These are phyloP conservation scores for Flexamia atlantica DNA, from an alignment of 2,888 invertebrate species.

Conservation along the genomic window DNA sequence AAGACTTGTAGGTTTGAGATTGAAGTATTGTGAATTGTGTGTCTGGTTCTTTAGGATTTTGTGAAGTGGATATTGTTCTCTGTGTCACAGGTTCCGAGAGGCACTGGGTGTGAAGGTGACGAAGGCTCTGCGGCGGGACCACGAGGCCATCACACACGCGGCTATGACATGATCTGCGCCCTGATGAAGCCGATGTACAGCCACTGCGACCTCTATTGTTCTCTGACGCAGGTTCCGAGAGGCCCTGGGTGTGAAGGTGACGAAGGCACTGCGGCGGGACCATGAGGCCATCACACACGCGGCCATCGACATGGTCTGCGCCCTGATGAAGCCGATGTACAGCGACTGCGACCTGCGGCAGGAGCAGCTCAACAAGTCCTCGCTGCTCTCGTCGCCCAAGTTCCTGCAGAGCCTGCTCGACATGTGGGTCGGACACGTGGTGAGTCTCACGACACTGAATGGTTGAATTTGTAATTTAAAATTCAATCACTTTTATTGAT, in stretches of 20 bases:
- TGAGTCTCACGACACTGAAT: too few species aligned
- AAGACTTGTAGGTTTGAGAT: too few species aligned
- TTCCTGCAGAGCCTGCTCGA: slow-evolving; percentile 96
- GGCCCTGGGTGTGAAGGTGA: slow-evolving; percentile 94
- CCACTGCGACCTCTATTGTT: slow-evolving; percentile 98
- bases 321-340: slow-evolving; percentile 99
- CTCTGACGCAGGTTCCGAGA: slow-evolving; percentile 93
- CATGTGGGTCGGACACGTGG: slow-evolving; percentile 97
- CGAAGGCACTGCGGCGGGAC: slow-evolving; percentile 91
- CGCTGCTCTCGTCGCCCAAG: slow-evolving; percentile 91
- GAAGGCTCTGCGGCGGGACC: slow-evolving; percentile 90
- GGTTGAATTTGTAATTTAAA: too few species aligned
- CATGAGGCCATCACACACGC: slow-evolving; percentile 96
- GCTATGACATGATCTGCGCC: slow-evolving; percentile 98
- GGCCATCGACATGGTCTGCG: slow-evolving; percentile 97
- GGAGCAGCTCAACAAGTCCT: slow-evolving; percentile 98
- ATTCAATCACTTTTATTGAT: too few species aligned
- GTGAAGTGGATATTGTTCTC: too few species aligned
- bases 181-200: slow-evolving; percentile 99
- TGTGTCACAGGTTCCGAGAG: slow-evolving; percentile 92
- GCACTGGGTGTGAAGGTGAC: slow-evolving; percentile 96
- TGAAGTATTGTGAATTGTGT: too few species aligned
- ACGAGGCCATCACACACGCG: slow-evolving; percentile 95
- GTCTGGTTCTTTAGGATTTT: too few species aligned
- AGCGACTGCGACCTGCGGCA: slow-evolving; percentile 97